Percentiles rank a stretch among this genome's conserved stretches.
Evolutionary conservation across 1,140 invertebrate species (phyloP).

Genomic region (Physella acuta): DNA sequence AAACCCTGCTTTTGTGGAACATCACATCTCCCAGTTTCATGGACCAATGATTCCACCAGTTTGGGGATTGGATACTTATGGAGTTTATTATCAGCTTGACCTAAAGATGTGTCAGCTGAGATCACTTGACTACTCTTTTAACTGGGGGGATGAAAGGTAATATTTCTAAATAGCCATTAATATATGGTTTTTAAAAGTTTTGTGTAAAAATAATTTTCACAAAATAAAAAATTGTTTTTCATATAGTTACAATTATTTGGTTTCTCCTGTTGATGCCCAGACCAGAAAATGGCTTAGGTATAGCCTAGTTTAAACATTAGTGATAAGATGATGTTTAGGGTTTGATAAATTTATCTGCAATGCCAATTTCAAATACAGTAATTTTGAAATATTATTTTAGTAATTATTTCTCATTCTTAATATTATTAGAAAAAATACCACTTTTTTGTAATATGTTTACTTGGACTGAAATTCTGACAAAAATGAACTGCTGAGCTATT

Average conservation of each 20-base stretch:
- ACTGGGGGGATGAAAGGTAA: slow-evolving; percentile 51
- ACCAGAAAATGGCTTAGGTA: neutral
- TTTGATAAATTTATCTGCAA: too few relatives aligned
- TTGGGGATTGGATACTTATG: slow-evolving; percentile 42
- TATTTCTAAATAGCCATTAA: neutral
- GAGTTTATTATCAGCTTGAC: slow-evolving; percentile 47
- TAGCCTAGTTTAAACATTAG: neutral
- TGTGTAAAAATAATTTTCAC: neutral
- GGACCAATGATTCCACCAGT: slow-evolving; percentile 29
- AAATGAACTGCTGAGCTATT: too few relatives aligned
- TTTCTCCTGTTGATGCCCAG: too few relatives aligned
- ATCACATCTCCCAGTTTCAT: slow-evolving; percentile 31
- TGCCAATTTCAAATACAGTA: neutral
- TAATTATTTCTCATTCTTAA: neutral
- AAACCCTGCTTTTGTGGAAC: slow-evolving; percentile 45
- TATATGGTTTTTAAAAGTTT: neutral
- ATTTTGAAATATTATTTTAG: neutral
- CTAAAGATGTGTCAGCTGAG: slow-evolving; percentile 55
- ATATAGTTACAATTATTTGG: too few relatives aligned
- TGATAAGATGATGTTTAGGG: neutral
- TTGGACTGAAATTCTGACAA: too few relatives aligned
- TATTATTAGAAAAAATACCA: too few relatives aligned
- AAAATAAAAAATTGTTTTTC: too few relatives aligned
- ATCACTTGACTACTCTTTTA: slow-evolving; percentile 42
- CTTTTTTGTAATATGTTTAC: too few relatives aligned